Evolutionary conservation across 1,140 invertebrate genomes (phyloP).

Genomic region (Berghia stephanieae): DNA sequence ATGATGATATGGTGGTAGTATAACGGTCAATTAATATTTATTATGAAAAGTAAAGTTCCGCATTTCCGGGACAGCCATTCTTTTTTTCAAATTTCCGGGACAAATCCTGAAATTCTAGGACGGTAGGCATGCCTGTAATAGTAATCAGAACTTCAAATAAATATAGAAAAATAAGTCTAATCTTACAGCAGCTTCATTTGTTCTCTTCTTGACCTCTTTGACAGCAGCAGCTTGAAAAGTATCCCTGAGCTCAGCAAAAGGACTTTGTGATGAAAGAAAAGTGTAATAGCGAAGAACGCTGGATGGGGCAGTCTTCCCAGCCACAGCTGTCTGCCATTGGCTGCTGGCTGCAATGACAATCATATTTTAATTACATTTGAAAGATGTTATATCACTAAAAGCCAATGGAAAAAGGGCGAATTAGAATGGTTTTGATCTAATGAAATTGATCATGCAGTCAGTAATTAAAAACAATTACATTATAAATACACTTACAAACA

Average conservation of each 20-base stretch:
- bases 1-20: not conserved
- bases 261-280: constrained; percentile 72
- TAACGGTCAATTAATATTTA: not conserved
- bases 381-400: too few species aligned
- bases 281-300: constrained; percentile 80
- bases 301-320: constrained; percentile 68
- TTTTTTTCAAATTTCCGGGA: not conserved
- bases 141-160: not conserved
- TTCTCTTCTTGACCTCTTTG: constrained; percentile 41
- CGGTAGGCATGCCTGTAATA: not conserved
- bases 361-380: not conserved
- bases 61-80: not conserved
- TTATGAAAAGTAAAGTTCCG: not conserved
- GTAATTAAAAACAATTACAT: not conserved
- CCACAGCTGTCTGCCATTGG: constrained; percentile 56
- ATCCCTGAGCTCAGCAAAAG: constrained; percentile 70
- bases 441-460: not conserved
- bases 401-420: too few species aligned
- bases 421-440: not conserved
- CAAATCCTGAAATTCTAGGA: not conserved
- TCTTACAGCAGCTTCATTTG: not conserved
- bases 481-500: not conserved
- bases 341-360: constrained; percentile 48
- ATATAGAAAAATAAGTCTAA: not conserved
- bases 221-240: constrained; percentile 62